Base-by-base conservation (phyloP, 2,113 vertebrate species). In the Rhadina sibilatrix region DNA sequence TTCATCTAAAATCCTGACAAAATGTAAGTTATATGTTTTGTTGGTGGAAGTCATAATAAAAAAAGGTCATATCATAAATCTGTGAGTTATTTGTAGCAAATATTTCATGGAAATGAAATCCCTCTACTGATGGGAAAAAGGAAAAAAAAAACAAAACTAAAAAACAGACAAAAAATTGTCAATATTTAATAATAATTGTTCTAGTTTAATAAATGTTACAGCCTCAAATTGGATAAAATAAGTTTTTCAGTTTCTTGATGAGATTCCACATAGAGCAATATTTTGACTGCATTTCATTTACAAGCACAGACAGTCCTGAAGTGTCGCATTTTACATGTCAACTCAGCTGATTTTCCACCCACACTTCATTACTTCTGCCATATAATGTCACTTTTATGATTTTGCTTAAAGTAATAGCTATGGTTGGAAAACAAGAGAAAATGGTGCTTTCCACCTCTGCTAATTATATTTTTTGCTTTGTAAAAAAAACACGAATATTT, bases 221-320 rank as follows among this genome's bases (percentile, higher is more conserved):
- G 13, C 16, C 47, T 33, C 16, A 95, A 94, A 75, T 25, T 30
- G 13, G 65, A 94, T 94, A 53, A 93, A 95, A 71, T 71, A 84
- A 83, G 20, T 37, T 84, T 69, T 86, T 76, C 54, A 70, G 33
- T 50, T 77, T 42, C 49, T 84, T 94, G 93, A 71, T 90, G 40
- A 93, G 83, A 90, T 92, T 83, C 52, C 35, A 22, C n/a, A 65
- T 31, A 83, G 47, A 95, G 11, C 15, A 90, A 76, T 95, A 95
- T 95, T 96, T 97, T 96, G 60, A 92, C 46, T 78, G 6, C 53
- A 84, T 93, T 98, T 95, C 94, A 95, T 95, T 96, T 88, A 56
- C n/a, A 83, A 87, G 71, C 70, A 87, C 22, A 90, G 77, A 79
- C 77, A 87, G 74, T 81, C 90, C 75, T 65, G 77, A 97, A 97